Conservation (phyloP, 2,113 vertebrate species). For the Penelope pileata region DNA sequence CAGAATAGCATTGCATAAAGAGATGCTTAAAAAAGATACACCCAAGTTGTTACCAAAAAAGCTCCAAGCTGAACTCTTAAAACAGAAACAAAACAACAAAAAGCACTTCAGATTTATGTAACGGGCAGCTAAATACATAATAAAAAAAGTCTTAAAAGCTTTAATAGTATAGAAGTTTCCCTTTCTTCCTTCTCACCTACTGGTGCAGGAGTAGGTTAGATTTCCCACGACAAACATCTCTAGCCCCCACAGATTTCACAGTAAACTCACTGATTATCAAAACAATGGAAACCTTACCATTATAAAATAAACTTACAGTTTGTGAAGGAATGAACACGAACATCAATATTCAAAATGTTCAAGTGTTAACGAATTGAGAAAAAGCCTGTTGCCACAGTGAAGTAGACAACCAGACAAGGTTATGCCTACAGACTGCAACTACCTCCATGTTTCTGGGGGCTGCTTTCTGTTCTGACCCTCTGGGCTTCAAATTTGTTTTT, state of each 20-base stretch:
- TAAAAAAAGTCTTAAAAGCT: not conserved
- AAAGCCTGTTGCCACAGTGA: not conserved
- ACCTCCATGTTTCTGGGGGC: accelerated
- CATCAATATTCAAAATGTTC: not conserved
- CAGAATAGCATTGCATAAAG: not conserved
- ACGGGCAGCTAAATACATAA: not conserved
- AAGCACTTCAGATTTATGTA: not conserved
- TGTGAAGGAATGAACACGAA: not conserved
- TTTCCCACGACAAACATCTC: not conserved
- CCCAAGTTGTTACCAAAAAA: not conserved
- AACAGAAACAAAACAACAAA: not conserved
- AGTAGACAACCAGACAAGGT: not conserved
- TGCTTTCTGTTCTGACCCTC: not conserved
- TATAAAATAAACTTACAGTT: not conserved
- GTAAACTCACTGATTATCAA: not conserved
- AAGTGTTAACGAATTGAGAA: not conserved
- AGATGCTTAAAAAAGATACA: not conserved
- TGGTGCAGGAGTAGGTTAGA: not conserved
- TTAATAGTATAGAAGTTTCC: not conserved
- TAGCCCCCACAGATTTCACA: not conserved
- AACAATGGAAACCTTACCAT: not conserved
- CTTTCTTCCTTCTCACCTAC: not conserved
- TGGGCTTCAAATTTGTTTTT: not conserved
- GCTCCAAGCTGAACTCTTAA: not conserved
- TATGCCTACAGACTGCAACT: not conserved